Conservation (phyloP, 2,888 invertebrate species). For the Blera fallax region DNA sequence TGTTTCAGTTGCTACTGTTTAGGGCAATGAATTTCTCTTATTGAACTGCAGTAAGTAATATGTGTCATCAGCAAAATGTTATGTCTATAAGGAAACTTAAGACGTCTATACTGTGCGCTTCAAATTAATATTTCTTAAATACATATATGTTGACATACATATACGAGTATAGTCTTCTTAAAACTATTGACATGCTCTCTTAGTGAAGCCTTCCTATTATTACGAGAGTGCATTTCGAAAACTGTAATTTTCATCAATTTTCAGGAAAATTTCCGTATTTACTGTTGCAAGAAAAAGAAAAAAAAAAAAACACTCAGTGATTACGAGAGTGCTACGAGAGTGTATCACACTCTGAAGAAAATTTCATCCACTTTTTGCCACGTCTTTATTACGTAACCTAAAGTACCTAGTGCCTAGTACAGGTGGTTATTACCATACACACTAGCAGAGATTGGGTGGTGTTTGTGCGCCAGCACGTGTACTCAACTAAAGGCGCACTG, state of each 20-base stretch:
- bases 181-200: not conserved
- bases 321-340: slow-evolving; percentile 7
- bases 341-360: slow-evolving; percentile 6
- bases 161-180: no score
- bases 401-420: slow-evolving; percentile 2
- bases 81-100: no score
- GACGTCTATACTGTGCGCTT: no score
- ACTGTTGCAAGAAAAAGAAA: not conserved
- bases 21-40: no score
- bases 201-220: not conserved
- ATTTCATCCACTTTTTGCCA: not conserved
- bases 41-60: no score
- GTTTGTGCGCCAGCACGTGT: slow-evolving; percentile 36
- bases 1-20: no score
- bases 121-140: no score
- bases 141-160: no score
- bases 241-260: slow-evolving; percentile 1
- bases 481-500: slow-evolving; percentile 17
- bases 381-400: slow-evolving; percentile 6
- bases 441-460: slow-evolving; percentile 21
- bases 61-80: no score
- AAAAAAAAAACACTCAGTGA: slow-evolving; percentile 1
- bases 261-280: not conserved
- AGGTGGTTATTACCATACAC: not conserved
- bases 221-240: not conserved